phyloP scores from a whole-genome alignment of 2,888 invertebrate species.

The Drosophila cognata region DNA sequence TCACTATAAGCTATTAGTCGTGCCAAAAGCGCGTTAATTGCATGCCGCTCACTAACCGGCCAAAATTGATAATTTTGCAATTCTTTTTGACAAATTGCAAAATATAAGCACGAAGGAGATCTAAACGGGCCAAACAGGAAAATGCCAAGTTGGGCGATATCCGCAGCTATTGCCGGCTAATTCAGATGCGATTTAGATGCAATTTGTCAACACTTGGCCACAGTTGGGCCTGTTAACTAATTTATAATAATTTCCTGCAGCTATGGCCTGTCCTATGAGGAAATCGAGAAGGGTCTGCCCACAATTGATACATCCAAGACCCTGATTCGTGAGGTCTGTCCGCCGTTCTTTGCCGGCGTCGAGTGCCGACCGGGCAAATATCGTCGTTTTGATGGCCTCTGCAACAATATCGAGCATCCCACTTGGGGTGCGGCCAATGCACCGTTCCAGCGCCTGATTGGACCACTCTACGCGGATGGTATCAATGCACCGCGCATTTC shows the following conservation, averaged over 20 bases:
- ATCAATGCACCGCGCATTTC: conserved; percentile 93
- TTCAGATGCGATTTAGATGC: conserved; percentile 2
- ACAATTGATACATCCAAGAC: conserved; percentile 95
- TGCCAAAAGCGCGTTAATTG: conserved; percentile 63
- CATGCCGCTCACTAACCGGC: conserved; percentile 53
- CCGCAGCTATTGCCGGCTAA: conserved; percentile 31
- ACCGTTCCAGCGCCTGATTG: conserved; percentile 92
- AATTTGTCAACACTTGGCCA: conserved; percentile 32
- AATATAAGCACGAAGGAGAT: conserved; percentile 34
- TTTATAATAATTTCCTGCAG: conserved; percentile 85
- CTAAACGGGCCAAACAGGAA: conserved; percentile 48
- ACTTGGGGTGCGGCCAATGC: conserved; percentile 95
- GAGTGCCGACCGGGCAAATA: conserved; percentile 95
- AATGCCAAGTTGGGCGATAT: conserved; percentile 53
- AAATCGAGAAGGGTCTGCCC: conserved; percentile 94
- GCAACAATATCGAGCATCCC: conserved; percentile 94
- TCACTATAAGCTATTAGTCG: conserved; percentile 19
- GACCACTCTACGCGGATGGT: conserved; percentile 93
- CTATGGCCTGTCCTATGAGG: conserved; percentile 93
- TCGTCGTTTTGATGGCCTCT: conserved; percentile 93
- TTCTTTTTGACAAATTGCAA: conserved; percentile 48
- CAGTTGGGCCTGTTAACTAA: conserved; percentile 13
- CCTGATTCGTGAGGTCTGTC: conserved; percentile 93
- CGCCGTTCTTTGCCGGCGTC: conserved; percentile 94
- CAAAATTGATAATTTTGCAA: conserved; percentile 74